These are phyloP conservation scores for Rhinogobius similis DNA, from an alignment of 2,113 vertebrate genomes.

Conservation along the genomic window DNA sequence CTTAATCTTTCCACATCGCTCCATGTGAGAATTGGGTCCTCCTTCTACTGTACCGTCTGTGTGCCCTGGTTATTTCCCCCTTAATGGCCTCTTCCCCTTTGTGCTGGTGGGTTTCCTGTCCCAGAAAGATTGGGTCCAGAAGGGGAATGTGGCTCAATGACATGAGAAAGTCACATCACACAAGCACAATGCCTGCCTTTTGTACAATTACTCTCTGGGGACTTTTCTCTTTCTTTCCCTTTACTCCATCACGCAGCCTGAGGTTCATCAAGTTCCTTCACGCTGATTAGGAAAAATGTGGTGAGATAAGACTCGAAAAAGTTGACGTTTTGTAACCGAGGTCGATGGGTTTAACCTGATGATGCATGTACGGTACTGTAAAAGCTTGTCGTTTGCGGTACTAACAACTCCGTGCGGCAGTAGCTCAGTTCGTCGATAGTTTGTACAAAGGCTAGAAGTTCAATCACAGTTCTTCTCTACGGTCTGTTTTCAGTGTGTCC, in stretches of 20 bases:
- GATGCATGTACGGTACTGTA: not conserved
- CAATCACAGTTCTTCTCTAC: no score
- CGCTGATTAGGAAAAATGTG: not conserved
- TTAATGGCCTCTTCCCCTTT: slow-evolving; percentile 59
- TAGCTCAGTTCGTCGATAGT: no score
- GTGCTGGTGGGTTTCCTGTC: slow-evolving; percentile 65
- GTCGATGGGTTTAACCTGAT: not conserved
- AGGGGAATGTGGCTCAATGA: slow-evolving; percentile 40
- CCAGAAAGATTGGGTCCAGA: slow-evolving; percentile 51
- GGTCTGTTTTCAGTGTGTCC: no score
- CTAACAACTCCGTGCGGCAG: no score
- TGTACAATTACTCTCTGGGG: not conserved
- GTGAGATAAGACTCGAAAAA: not conserved
- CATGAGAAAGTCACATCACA: slow-evolving; percentile 14
- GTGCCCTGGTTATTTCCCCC: slow-evolving; percentile 29
- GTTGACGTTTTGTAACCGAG: not conserved
- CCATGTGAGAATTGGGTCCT: not conserved
- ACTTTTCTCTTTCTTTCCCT: not conserved
- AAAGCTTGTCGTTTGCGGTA: no score
- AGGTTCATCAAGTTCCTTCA: not conserved
- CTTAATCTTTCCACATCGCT: not conserved
- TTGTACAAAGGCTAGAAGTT: no score
- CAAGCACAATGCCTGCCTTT: slow-evolving; percentile 2
- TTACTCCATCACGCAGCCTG: not conserved
- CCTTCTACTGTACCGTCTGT: slow-evolving; percentile 11